Base-by-base conservation (phyloP, 2,113 vertebrate genomes). In the Mohoua ochrocephala region DNA sequence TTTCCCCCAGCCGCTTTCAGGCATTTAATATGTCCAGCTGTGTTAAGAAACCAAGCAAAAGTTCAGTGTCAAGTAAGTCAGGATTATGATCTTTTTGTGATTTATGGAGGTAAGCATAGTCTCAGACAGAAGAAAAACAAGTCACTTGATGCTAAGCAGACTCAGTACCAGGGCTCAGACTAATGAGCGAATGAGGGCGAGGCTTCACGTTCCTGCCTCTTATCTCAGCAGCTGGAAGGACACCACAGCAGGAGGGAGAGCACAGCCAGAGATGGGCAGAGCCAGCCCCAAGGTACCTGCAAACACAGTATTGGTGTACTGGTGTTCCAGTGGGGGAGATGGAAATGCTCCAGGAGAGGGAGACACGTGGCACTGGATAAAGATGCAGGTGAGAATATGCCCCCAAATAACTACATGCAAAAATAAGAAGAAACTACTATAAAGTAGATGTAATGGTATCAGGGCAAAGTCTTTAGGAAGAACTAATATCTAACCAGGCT, bases 141-240 rank as follows among this genome's bases (percentile, higher is more conserved):
- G 91, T 61, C 80, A 70, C 23, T 93, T 97, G 97, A 98, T 70
- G 82, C 52, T 96, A 97, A 97, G 88, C 97, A 97, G 98, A 95
- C 63, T 24, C 85, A 28, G 94, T 47, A 89, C 89, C 88, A 92
- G 84, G 47, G 57, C 94, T 95, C 89, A 83, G 95, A 69, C 89
- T 97, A 94, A 97, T 57, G 91, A 97, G 84, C 2, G 64, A 93
- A 75, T 2, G 24, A 87, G 92, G 94, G 91, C 1, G 78, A 95
- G 87, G 91, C 91, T 91, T 92, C 81, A 21, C 10, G 86, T 89
- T 92, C 97, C 96, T 96, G 87, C 86, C 63, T 94, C 73, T 93
- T 94, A 93, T 97, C 96, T 96, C 92, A 89, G 68, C 65, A 94
- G 93, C 81, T 96, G 88, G 77, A 94, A 95, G 84, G 93, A 81